These are phyloP conservation scores for Magallana ariakensis DNA, from an alignment of 1,140 invertebrate species.

Conservation along the genomic window DNA sequence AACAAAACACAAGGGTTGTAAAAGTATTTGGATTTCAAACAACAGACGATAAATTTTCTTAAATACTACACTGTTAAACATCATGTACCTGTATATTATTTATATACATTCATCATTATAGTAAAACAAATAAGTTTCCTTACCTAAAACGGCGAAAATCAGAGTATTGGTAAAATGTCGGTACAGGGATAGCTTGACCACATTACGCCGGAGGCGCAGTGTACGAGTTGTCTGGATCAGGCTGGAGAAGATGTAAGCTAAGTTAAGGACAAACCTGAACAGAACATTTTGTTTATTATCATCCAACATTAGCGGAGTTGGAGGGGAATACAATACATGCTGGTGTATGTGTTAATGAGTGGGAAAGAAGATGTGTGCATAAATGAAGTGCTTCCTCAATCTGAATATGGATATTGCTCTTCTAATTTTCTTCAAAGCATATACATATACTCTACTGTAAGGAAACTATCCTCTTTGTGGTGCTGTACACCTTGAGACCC, in stretches of 20 bases:
- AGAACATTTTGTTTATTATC: not conserved
- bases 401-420: too few species aligned
- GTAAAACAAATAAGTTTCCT: slow-evolving; percentile 50
- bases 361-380: too few species aligned
- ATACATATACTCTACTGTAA: too few species aligned
- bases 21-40: not conserved
- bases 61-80: not conserved
- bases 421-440: too few species aligned
- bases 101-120: too few species aligned
- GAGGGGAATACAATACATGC: too few species aligned
- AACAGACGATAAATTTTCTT: not conserved
- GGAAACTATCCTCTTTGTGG: too few species aligned
- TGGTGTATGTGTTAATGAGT: too few species aligned
- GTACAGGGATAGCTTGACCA: slow-evolving; percentile 94
- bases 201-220: slow-evolving; percentile 86
- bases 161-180: slow-evolving; percentile 96
- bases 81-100: too few species aligned
- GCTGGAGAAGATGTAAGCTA: slow-evolving; percentile 83
- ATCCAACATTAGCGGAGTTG: not conserved
- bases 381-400: too few species aligned
- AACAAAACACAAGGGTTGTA: not conserved
- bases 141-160: slow-evolving; percentile 90
- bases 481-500: too few species aligned
- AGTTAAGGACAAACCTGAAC: slow-evolving; percentile 69
- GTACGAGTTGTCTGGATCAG: slow-evolving; percentile 93